phyloP scores from a whole-genome alignment of 2,113 vertebrate genomes.

The Oncorhynchus keta region DNA sequence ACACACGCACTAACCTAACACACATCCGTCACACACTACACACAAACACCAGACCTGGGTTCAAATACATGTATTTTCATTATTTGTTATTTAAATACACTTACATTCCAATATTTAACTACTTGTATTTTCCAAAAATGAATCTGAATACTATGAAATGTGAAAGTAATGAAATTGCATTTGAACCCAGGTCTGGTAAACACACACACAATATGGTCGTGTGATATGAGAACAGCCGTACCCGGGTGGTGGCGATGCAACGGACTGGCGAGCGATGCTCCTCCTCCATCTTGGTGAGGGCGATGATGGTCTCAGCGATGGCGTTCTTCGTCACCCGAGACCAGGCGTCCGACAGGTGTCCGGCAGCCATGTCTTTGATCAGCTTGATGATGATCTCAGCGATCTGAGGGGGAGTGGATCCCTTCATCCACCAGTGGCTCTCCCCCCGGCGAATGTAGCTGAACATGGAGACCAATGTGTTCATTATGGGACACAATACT shows the following conservation, averaged over 20 bases:
- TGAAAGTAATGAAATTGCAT: too few species aligned
- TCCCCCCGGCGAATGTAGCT: slow-evolving; percentile 95
- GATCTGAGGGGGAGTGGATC: slow-evolving; percentile 96
- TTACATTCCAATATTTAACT: too few species aligned
- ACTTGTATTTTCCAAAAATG: too few species aligned
- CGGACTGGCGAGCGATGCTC: slow-evolving; percentile 93
- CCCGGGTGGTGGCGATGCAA: slow-evolving; percentile 96
- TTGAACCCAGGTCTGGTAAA: neutral
- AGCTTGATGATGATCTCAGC: slow-evolving; percentile 99
- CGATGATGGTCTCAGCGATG: slow-evolving; percentile 98
- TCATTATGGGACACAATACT: too few species aligned
- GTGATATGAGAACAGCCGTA: slow-evolving; percentile 45
- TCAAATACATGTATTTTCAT: too few species aligned
- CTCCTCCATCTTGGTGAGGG: slow-evolving; percentile 99
- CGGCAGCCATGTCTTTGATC: slow-evolving; percentile 98
- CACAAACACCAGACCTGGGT: too few species aligned
- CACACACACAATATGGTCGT: neutral
- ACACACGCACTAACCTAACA: neutral
- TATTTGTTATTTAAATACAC: too few species aligned
- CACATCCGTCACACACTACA: too few species aligned
- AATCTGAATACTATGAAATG: too few species aligned
- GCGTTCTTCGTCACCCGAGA: slow-evolving; percentile 98
- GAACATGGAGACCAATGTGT: slow-evolving; percentile 9
- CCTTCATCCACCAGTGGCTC: slow-evolving; percentile 99
- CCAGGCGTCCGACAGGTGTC: slow-evolving; percentile 96